phyloP scores from a whole-genome alignment of 2,888 invertebrate genomes.

The Lydus trimaculatus region DNA sequence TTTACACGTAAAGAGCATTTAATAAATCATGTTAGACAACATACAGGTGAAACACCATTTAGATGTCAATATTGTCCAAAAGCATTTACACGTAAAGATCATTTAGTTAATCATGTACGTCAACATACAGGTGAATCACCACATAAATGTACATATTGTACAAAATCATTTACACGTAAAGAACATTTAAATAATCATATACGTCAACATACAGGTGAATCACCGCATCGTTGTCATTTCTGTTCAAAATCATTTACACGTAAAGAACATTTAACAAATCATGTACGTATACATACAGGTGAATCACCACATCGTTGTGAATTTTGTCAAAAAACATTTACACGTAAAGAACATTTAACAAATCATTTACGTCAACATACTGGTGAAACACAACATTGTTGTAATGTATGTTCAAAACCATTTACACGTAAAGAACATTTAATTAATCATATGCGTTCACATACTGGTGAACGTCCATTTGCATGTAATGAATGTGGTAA shows the following conservation, averaged over 20 bases:
- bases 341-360: conserved; percentile 75
- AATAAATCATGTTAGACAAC: conserved; percentile 84
- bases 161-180: conserved; percentile 80
- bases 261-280: conserved; percentile 87
- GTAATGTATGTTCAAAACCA: conserved; percentile 77
- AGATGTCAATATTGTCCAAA: conserved; percentile 86
- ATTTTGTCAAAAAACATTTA: conserved; percentile 75
- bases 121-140: conserved; percentile 76
- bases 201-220: conserved; percentile 87
- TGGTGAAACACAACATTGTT: conserved; percentile 75
- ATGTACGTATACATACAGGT: conserved; percentile 73
- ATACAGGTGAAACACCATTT: conserved; percentile 77
- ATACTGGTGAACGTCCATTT: conserved; percentile 82
- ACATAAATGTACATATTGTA: conserved; percentile 79
- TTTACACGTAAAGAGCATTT: conserved; percentile 88
- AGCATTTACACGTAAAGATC: conserved; percentile 85
- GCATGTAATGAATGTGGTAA: conserved; percentile 87
- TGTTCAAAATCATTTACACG: conserved; percentile 86
- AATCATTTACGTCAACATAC: conserved; percentile 77
- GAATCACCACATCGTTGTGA: conserved; percentile 76
- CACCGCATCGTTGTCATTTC: conserved; percentile 84
- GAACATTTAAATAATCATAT: conserved; percentile 87
- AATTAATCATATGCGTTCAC: conserved; percentile 79
- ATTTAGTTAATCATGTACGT: conserved; percentile 76
- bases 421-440: conserved; percentile 79